phyloP scores from a whole-genome alignment of 2,888 invertebrate genomes.

The Sesamia inferens region DNA sequence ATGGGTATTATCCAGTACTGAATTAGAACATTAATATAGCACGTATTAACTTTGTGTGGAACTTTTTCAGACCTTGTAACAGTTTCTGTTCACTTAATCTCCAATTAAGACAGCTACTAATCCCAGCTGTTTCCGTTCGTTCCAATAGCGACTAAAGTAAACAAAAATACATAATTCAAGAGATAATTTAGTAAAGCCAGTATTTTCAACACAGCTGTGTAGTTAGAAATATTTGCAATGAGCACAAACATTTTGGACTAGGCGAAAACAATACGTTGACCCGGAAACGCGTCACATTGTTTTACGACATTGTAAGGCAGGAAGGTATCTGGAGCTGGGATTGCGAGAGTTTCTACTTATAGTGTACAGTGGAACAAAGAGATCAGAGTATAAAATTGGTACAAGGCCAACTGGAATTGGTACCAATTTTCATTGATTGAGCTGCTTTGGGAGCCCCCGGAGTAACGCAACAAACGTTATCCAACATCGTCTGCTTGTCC shows the following conservation, averaged over 20 bases:
- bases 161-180: conserved; percentile 50
- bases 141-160: conserved; percentile 21
- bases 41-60: neutral
- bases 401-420: too few species aligned
- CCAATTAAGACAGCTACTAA: conserved; percentile 29
- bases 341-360: conserved; percentile 55
- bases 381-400: conserved; percentile 4
- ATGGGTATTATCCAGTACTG: neutral
- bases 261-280: conserved; percentile 65
- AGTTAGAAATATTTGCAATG: conserved; percentile 60
- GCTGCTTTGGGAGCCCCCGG: neutral
- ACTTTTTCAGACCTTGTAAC: neutral
- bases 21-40: neutral
- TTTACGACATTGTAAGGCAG: conserved; percentile 65
- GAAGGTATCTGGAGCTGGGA: conserved; percentile 60
- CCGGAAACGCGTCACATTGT: conserved; percentile 66
- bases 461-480: neutral
- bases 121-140: conserved; percentile 22
- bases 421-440: neutral
- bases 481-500: neutral
- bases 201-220: conserved; percentile 52
- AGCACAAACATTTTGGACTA: conserved; percentile 59
- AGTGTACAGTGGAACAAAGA: conserved; percentile 3
- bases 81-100: conserved; percentile 14
- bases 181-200: conserved; percentile 36